Evolutionary conservation across 2,113 vertebrate genomes (phyloP).

Genomic region (Tor tambroides): DNA sequence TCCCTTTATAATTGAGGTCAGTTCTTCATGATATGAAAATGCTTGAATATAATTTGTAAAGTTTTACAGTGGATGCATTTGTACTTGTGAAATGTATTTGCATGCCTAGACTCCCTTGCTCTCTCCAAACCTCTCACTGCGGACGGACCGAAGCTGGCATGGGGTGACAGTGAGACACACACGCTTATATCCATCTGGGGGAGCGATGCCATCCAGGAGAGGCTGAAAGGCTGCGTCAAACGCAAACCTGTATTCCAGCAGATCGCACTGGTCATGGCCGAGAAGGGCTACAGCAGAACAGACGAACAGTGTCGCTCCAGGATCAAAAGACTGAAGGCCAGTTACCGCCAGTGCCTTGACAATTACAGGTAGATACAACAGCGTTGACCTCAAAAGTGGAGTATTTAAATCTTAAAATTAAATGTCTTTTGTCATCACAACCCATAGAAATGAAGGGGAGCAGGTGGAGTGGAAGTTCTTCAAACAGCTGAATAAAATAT

Average conservation of each 20-base stretch:
- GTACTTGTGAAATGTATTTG: background rate
- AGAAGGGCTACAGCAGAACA: conserved; percentile 69
- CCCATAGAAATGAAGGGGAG: conserved; percentile 20
- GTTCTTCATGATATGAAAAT: background rate
- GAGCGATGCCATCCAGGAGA: conserved; percentile 70
- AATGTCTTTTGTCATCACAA: background rate
- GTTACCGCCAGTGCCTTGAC: conserved; percentile 70
- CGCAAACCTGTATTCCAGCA: conserved; percentile 74
- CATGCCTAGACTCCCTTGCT: conserved; percentile 25
- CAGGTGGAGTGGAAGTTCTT: conserved; percentile 40
- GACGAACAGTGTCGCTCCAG: conserved; percentile 75
- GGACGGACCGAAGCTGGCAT: conserved; percentile 69
- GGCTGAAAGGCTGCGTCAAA: conserved; percentile 70
- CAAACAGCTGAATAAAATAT: conserved; percentile 33
- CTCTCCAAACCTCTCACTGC: conserved; percentile 54
- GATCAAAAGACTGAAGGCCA: conserved; percentile 74
- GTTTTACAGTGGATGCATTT: background rate
- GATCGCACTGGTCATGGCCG: conserved; percentile 69
- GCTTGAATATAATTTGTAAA: background rate
- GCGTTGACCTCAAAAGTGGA: background rate
- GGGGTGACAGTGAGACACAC: conserved; percentile 71
- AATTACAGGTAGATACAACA: conserved; percentile 65
- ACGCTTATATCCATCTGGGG: conserved; percentile 74
- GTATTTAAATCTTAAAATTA: background rate
- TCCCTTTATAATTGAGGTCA: background rate